Evolutionary conservation across 2,113 vertebrate genomes (phyloP), one percentile per base, ranked within the genome.

Genomic region (Onychostruthus taczanowskii): DNA sequence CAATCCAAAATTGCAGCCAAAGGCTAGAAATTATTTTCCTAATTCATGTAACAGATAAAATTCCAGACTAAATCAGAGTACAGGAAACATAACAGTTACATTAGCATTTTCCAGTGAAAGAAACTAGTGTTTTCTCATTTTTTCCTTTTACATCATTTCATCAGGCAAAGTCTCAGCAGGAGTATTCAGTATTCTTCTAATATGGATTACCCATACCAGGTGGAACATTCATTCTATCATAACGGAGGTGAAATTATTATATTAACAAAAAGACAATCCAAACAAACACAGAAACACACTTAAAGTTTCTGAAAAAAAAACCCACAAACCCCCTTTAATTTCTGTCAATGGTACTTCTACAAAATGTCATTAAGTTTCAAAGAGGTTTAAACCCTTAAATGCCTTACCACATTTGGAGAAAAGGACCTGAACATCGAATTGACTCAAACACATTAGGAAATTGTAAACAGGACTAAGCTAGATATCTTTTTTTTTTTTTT

Each of bases 261-360:
- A 74, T 55, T 80, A 81, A 74, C 21, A 66, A 26, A 18, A 84
- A 81, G 39, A 73, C 14, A 46, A 9, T 35, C 4, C 76, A 94
- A 87, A 41, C 11, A 81, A 66, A 59, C 10, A 64, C 13, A 47
- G 30, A 68, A 62, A 0, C 2, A 5, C 6, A 17, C 13, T 7
- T 23, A 10, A 15, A 53, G 5, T 76, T 75, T 58, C 37, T 53
- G 19, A 20, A 62, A 61, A 46, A 22, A 50, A 46, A 1, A 41
- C 10, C 10, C 0, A 6, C 17, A 41, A 69, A 2, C 2, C 2
- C 7, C 3, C 3, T 30, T 81, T 58, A 17, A 18, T 61, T 93
- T 82, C 30, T 35, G 58, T 7, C 19, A 80, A 18, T 28, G 4
- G 1, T 15, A 35, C 22, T 63, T 8, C 18, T 61, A 70, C 13